phyloP scores from a whole-genome alignment of 2,888 invertebrate genomes.

The Auanema freiburgensis region DNA sequence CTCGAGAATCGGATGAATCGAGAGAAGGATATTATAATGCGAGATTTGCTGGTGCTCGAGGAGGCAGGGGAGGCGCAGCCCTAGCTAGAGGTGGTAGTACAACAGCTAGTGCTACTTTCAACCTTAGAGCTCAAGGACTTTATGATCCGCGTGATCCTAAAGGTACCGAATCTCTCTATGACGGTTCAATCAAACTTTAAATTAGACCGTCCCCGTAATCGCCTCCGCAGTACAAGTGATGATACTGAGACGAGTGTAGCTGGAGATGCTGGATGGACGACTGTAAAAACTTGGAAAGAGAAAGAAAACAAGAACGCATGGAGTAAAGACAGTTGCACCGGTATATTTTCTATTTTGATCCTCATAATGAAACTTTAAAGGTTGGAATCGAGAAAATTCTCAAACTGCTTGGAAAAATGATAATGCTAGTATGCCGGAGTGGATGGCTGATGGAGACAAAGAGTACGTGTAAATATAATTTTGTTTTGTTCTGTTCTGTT shows the following conservation, averaged over 20 bases:
- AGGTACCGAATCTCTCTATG: slow-evolving; percentile 9
- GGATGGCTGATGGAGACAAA: slow-evolving; percentile 26
- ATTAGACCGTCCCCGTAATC: slow-evolving; percentile 40
- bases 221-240: slow-evolving; percentile 34
- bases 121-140: slow-evolving; percentile 51
- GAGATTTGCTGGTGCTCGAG: slow-evolving; percentile 25
- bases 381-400: background rate
- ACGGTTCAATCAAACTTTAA: background rate
- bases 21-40: too few relatives aligned
- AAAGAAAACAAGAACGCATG: slow-evolving; percentile 6
- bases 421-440: slow-evolving; percentile 25
- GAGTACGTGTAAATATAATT: background rate
- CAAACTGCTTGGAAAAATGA: slow-evolving; percentile 6
- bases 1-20: too few relatives aligned
- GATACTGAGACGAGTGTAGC: slow-evolving; percentile 11
- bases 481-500: slow-evolving; percentile 1
- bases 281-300: slow-evolving; percentile 7
- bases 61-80: slow-evolving; percentile 34
- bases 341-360: background rate
- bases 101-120: slow-evolving; percentile 29
- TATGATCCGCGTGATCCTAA: slow-evolving; percentile 36
- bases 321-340: slow-evolving; percentile 11
- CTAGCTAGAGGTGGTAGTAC: slow-evolving; percentile 44
- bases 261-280: slow-evolving; percentile 6
- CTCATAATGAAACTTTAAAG: background rate